Evolutionary conservation across 2,888 invertebrate species (phyloP), one percentile per base, ranked within the genome.

Genomic region (Alviniconcha strummeri): DNA sequence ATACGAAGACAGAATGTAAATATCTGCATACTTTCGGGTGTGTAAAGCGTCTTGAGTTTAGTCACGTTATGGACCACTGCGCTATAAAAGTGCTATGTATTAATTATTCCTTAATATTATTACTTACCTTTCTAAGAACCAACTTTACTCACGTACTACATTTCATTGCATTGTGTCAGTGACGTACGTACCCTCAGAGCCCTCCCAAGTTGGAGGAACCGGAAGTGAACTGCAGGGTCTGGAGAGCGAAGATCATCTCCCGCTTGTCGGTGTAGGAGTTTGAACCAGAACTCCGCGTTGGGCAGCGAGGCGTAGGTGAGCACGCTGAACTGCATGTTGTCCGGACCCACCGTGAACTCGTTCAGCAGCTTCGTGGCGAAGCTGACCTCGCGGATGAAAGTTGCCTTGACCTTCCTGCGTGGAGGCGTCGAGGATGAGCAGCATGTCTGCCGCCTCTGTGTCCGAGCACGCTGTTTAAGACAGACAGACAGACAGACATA

Each of bases 371-470:
- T 83, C 5, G 88, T 84, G 9, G 89, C 87, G 83, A 90, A 89
- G 80, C 89, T 87, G 52, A 89, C 84, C 78, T 89, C 87, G 54
- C 88, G 86, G 67, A 88, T 86, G 84, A 90, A 90, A 90, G 76
- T 89, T 88, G 13, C 60, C 13, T 5, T 84, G 67, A 4, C 88
- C 88, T 81, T 88, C 89, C 72, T 89, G 88, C 2, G 88, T 84
- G 0, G 89, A 89, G 3, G 88, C 86, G 78, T 90, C 90, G 7
- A 90, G 80, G 2, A 89, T 81, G 80, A 90, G 87, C 2, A 89
- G 86, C 36, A 90, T 89, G 83, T 90, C 90, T 7, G 90, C 90
- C 19, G 82, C 87, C 19, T 88, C 85, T 11, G 88, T 84, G 81
- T 87, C 88, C 54, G 84, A 83, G 79, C 90, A 90, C 8, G 83